Conservation (phyloP, 2,888 invertebrate species). For the Erebia aethiops region DNA sequence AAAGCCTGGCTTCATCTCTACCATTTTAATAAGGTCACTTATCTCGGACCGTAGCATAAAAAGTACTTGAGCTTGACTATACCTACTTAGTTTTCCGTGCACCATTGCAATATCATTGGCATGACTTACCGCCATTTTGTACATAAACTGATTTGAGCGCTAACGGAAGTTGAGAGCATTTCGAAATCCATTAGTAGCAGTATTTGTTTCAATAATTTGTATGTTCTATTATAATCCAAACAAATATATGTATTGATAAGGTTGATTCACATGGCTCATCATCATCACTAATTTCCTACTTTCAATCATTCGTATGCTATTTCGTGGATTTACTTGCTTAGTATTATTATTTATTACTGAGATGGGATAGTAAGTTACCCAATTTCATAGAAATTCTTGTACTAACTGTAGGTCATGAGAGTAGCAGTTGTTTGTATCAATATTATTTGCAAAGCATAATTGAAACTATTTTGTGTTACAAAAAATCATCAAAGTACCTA, state of each 20-base stretch:
- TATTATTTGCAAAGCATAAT: too few relatives aligned
- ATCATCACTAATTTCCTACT: too few relatives aligned
- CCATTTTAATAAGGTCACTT: not conserved
- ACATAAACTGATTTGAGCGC: not conserved
- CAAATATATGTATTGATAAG: not conserved
- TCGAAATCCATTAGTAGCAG: not conserved
- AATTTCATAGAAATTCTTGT: too few relatives aligned
- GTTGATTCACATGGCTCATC: not conserved
- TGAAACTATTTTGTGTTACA: too few relatives aligned
- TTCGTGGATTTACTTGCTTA: too few relatives aligned
- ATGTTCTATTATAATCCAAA: not conserved
- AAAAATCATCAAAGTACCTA: too few relatives aligned
- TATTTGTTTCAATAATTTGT: not conserved
- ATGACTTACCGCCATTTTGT: constrained; percentile 25
- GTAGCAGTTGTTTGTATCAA: too few relatives aligned
- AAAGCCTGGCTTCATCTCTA: constrained; percentile 4
- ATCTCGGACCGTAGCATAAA: not conserved
- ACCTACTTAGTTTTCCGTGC: not conserved
- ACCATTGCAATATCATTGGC: constrained; percentile 14
- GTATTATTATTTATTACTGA: too few relatives aligned
- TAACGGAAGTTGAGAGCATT: not conserved
- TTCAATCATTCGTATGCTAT: too few relatives aligned
- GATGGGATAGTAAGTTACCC: too few relatives aligned
- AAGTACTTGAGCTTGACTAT: not conserved
- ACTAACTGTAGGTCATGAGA: too few relatives aligned